Conservation (phyloP, 2,797 vertebrate species). For the Caiman crocodilus region DNA sequence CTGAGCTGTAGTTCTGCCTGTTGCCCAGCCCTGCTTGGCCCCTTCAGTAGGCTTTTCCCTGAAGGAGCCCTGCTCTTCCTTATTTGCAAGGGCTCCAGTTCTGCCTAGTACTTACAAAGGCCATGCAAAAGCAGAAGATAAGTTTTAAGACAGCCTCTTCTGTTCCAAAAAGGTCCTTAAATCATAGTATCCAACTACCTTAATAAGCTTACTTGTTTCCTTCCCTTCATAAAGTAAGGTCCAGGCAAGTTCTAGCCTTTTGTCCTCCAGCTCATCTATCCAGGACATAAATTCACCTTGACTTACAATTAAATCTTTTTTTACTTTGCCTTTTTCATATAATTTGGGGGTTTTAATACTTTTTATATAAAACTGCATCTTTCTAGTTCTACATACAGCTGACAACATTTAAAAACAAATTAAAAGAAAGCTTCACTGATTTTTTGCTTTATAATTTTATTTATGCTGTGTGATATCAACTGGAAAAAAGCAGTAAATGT, state of each 20-base stretch:
- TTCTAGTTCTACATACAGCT: rapidly evolving
- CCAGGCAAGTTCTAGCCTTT: background rate
- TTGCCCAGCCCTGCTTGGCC: background rate
- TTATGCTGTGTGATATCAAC: background rate
- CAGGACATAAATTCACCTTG: background rate
- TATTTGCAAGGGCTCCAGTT: background rate
- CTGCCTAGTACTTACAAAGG: background rate
- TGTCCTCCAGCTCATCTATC: background rate
- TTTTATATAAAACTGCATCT: background rate
- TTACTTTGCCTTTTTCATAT: background rate
- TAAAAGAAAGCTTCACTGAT: background rate
- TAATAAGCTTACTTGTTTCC: background rate
- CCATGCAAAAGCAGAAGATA: background rate
- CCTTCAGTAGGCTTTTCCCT: background rate
- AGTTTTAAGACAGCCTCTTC: background rate
- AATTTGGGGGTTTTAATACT: background rate
- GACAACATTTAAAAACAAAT: background rate
- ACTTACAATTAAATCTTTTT: background rate
- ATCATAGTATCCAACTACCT: rapidly evolving
- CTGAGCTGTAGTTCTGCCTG: background rate
- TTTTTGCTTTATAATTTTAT: background rate
- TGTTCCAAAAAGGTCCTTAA: background rate
- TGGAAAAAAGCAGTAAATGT: background rate
- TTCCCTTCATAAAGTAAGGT: background rate
- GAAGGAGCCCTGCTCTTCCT: background rate